Evolutionary conservation across 2,888 invertebrate species (phyloP).

Genomic region (Incurvaria masculella): DNA sequence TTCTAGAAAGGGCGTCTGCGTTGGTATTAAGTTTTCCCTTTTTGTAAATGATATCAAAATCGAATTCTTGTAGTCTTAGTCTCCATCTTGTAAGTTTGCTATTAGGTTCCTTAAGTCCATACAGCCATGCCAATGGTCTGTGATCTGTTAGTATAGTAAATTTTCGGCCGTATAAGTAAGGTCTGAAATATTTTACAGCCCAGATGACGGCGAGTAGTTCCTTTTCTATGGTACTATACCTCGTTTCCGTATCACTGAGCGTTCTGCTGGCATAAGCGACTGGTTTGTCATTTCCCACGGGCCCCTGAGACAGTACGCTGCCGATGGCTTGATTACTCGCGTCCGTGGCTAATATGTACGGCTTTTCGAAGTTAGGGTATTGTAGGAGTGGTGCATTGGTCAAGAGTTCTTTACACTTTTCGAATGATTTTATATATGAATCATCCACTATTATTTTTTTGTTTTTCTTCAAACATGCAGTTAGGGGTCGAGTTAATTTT

Average conservation of each 20-base stretch:
- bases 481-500: slow-evolving; percentile 20
- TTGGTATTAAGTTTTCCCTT: slow-evolving; percentile 21
- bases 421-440: slow-evolving; percentile 13
- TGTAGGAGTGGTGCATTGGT: slow-evolving; percentile 9
- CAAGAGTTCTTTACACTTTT: slow-evolving; percentile 9
- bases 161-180: slow-evolving; percentile 23
- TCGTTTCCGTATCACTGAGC: slow-evolving; percentile 18
- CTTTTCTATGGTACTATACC: slow-evolving; percentile 22
- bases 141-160: slow-evolving; percentile 23
- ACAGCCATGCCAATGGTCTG: slow-evolving; percentile 18
- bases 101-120: slow-evolving; percentile 20
- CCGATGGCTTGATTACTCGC: slow-evolving; percentile 22
- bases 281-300: slow-evolving; percentile 14
- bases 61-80: slow-evolving; percentile 22
- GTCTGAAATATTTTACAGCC: slow-evolving; percentile 20
- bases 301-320: slow-evolving; percentile 18
- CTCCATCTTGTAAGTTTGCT: slow-evolving; percentile 23
- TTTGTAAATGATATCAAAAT: slow-evolving; percentile 22
- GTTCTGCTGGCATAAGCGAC: slow-evolving; percentile 20
- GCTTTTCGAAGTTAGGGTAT: slow-evolving; percentile 17
- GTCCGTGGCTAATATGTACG: slow-evolving; percentile 20
- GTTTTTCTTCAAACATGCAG: slow-evolving; percentile 16
- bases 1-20: slow-evolving; percentile 18
- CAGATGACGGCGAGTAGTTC: slow-evolving; percentile 22
- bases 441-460: slow-evolving; percentile 8